phyloP scores from a whole-genome alignment of 2,113 vertebrate species.

The Lophius piscatorius region DNA sequence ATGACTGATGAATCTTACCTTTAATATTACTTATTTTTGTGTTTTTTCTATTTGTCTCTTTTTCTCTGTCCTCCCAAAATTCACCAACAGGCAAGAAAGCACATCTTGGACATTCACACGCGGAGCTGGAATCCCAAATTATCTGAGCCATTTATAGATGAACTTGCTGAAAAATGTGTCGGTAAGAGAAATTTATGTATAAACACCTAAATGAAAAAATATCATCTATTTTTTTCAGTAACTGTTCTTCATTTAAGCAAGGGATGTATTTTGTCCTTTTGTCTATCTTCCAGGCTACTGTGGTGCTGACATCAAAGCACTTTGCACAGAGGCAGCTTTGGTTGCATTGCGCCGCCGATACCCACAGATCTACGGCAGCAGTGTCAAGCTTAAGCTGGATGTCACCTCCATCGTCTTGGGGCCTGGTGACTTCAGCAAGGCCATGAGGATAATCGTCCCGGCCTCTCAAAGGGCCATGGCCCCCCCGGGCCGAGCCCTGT shows the following conservation, averaged over 20 bases:
- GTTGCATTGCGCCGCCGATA: conserved; percentile 93
- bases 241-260: no score
- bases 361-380: conserved; percentile 97
- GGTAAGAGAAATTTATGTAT: conserved; percentile 81
- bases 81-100: conserved; percentile 91
- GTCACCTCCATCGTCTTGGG: conserved; percentile 92
- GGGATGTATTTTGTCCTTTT: no score
- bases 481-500: conserved; percentile 90
- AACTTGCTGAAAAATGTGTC: conserved; percentile 98
- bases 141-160: conserved; percentile 92
- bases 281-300: conserved; percentile 87
- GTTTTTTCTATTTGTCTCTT: conserved; percentile 1
- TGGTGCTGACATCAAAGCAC: conserved; percentile 98
- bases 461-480: conserved; percentile 93
- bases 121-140: conserved; percentile 96
- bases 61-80: not conserved
- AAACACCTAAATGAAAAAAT: not conserved
- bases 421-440: conserved; percentile 91
- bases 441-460: conserved; percentile 94
- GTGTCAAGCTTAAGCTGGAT: conserved; percentile 93
- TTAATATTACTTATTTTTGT: not conserved
- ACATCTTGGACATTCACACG: conserved; percentile 98
- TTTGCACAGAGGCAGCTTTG: conserved; percentile 98
- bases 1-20: conserved; percentile 10
- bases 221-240: no score